phyloP scores from a whole-genome alignment of 2,888 invertebrate genomes.

The Tenthredo amoena region DNA sequence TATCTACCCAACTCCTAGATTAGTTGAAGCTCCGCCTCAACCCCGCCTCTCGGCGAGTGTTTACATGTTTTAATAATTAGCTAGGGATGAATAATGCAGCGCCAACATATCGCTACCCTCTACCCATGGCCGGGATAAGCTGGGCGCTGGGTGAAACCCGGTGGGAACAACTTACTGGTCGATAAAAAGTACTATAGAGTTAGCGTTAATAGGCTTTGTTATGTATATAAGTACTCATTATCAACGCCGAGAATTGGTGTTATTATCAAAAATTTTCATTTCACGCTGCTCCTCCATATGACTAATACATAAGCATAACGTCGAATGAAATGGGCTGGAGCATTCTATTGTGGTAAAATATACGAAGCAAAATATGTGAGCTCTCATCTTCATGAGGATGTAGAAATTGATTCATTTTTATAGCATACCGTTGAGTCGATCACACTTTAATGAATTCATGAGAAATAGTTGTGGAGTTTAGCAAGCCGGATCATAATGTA shows the following conservation, averaged over 20 bases:
- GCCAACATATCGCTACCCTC: conserved; percentile 51
- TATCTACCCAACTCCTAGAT: conserved; percentile 45
- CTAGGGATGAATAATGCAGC: conserved; percentile 53
- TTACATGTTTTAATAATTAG: conserved; percentile 55
- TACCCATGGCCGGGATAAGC: conserved; percentile 40
- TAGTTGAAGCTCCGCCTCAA: conserved; percentile 49
- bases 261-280: not conserved
- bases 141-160: conserved; percentile 37
- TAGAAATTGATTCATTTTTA: not conserved
- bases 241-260: not conserved
- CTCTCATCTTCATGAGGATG: not conserved
- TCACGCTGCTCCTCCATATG: not conserved
- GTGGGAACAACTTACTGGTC: conserved; percentile 42
- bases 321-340: not conserved
- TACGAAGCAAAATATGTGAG: not conserved
- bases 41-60: conserved; percentile 41
- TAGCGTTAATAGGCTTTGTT: conserved; percentile 37
- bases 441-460: not conserved
- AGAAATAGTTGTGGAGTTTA: not conserved
- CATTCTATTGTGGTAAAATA: not conserved
- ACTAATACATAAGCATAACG: not conserved
- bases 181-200: conserved; percentile 40
- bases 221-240: not conserved
- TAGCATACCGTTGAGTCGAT: not conserved
- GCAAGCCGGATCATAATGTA: conserved; percentile 11